A percentile compares a stretch with the other conserved stretches of the same genome.
Evolutionary conservation across 1,140 invertebrate genomes (phyloP).

Genomic region (Battus philenor): DNA sequence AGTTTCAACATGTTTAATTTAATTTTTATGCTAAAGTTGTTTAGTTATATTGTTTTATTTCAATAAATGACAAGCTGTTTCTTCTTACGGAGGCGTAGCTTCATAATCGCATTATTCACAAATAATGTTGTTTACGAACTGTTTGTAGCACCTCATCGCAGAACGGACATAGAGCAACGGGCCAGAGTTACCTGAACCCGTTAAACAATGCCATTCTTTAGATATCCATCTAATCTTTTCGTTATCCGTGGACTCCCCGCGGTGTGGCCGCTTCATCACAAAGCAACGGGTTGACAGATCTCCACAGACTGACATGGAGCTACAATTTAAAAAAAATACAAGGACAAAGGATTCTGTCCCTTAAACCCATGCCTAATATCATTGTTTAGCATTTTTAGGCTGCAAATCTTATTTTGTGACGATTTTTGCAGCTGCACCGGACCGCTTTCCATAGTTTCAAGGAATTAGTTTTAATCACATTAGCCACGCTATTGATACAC

Average conservation of each 20-base stretch:
- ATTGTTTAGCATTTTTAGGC: constrained; percentile 18
- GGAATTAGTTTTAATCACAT: constrained; percentile 54
- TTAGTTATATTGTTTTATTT: no score
- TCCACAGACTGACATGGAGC: constrained; percentile 48
- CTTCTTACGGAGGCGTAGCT: constrained; percentile 28
- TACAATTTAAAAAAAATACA: constrained; percentile 63
- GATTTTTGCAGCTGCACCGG: constrained; percentile 40
- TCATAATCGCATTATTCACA: constrained; percentile 58
- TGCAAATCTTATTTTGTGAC: constrained; percentile 27
- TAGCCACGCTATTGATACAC: constrained; percentile 24
- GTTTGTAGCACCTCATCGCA: constrained; percentile 51
- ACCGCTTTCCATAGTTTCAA: constrained; percentile 41
- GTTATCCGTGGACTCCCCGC: constrained; percentile 64
- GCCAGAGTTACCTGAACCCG: constrained; percentile 44
- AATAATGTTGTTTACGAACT: constrained; percentile 68
- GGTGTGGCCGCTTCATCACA: constrained; percentile 58
- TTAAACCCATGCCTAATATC: constrained; percentile 30
- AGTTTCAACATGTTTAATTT: no score
- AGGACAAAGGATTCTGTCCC: constrained; percentile 32
- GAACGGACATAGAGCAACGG: constrained; percentile 25
- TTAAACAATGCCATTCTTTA: constrained; percentile 65
- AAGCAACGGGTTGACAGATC: constrained; percentile 73
- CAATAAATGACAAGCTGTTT: constrained; percentile 15
- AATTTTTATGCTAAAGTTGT: no score
- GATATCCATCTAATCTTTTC: constrained; percentile 69